phyloP scores from a whole-genome alignment of 2,888 invertebrate genomes.

The Mellilla xanthometata region DNA sequence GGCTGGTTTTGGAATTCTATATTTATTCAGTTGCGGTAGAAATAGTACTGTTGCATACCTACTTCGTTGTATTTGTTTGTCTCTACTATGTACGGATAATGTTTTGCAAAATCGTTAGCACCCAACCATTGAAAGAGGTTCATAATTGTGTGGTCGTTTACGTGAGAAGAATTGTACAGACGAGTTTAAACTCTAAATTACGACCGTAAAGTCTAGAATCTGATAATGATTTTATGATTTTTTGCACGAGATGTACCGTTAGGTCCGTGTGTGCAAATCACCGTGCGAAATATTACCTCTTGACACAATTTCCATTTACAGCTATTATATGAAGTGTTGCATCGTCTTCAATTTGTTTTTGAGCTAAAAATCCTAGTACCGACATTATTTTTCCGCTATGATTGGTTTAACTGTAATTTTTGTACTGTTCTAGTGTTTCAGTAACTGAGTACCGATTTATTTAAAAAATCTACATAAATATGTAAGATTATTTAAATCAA shows the following conservation, averaged over 20 bases:
- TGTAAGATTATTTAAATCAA: too few species aligned
- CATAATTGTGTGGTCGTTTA: background rate
- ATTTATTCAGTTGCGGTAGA: conserved; percentile 4
- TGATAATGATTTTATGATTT: conserved; percentile 40
- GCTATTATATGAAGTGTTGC: conserved; percentile 37
- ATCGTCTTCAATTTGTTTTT: conserved; percentile 37
- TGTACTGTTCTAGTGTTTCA: conserved; percentile 2
- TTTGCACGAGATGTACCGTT: conserved; percentile 40
- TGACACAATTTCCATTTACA: conserved; percentile 50
- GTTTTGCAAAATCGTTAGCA: background rate
- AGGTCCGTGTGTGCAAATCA: conserved; percentile 44
- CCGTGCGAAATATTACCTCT: conserved; percentile 49
- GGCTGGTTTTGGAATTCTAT: conserved; percentile 12
- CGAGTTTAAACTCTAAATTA: conserved; percentile 3
- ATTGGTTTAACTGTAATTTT: conserved; percentile 7
- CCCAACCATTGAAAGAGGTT: background rate
- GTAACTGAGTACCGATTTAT: conserved; percentile 3
- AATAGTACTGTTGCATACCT: background rate
- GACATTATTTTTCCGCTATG: conserved; percentile 7
- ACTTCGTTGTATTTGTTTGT: background rate
- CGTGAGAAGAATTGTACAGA: background rate
- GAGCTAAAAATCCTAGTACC: conserved; percentile 17
- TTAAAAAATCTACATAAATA: too few species aligned
- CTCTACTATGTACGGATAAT: too few species aligned
- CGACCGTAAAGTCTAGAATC: conserved; percentile 23